phyloP scores from a whole-genome alignment of 2,888 invertebrate species.

The Trissolcus brochymenae region DNA sequence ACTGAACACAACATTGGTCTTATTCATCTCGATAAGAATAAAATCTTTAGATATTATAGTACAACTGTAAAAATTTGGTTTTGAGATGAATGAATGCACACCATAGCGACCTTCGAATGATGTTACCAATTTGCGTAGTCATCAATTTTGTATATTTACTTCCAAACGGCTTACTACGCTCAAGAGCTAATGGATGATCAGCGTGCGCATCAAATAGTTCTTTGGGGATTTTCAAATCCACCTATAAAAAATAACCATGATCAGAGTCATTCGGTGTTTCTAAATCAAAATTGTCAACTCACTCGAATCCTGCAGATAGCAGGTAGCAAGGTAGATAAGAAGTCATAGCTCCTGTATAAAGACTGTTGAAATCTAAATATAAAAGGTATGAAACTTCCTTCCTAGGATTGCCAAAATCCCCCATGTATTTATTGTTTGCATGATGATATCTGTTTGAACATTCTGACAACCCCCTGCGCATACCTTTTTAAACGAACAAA shows the following conservation, averaged over 20 bases:
- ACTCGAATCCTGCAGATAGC: conserved; percentile 54
- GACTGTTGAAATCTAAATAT: conserved; percentile 58
- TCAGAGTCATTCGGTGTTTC: background rate
- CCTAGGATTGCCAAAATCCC: conserved; percentile 32
- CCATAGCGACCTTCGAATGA: too few relatives aligned
- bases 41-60: too few relatives aligned
- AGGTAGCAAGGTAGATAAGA: conserved; percentile 54
- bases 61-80: too few relatives aligned
- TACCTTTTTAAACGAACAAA: conserved; percentile 13
- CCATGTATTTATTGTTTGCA: conserved; percentile 59
- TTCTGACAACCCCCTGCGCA: background rate
- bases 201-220: conserved; percentile 5
- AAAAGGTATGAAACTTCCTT: conserved; percentile 6
- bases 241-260: background rate
- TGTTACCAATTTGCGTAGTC: background rate
- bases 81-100: too few relatives aligned
- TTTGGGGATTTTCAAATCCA: background rate
- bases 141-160: conserved; percentile 7
- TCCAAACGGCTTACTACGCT: background rate
- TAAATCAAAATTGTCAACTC: conserved; percentile 2
- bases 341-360: conserved; percentile 56
- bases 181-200: background rate
- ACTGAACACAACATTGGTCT: conserved; percentile 24
- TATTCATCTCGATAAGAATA: too few relatives aligned
- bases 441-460: conserved; percentile 23